Conservation (phyloP, 2,888 invertebrate species). For the Aporophyla nigra region DNA sequence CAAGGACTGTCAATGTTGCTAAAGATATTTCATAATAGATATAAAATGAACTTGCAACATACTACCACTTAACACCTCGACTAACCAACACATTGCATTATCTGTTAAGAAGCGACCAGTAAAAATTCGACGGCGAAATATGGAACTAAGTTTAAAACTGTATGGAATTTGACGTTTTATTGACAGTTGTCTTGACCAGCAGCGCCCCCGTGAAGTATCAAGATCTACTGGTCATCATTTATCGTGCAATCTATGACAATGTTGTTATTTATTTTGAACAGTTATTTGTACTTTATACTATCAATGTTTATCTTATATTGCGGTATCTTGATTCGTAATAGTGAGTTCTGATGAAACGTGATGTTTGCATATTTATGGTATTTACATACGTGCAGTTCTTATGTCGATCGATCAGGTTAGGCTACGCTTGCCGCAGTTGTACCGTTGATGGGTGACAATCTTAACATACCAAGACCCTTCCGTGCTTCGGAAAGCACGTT, state of each 20-base stretch:
- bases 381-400: conserved; percentile 7
- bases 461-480: too few species aligned
- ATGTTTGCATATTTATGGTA: conserved; percentile 35
- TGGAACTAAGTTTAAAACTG: background rate
- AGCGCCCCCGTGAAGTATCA: background rate
- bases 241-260: conserved; percentile 4
- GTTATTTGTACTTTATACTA: conserved; percentile 18
- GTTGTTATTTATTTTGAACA: conserved; percentile 23
- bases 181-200: conserved; percentile 11
- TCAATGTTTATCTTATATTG: conserved; percentile 20
- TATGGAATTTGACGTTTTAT: conserved; percentile 16
- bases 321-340: conserved; percentile 31
- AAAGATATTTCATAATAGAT: conserved; percentile 26
- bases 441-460: too few species aligned
- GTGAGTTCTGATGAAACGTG: conserved; percentile 39
- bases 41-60: conserved; percentile 15
- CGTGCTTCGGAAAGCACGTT: too few species aligned
- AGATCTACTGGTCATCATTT: conserved; percentile 1
- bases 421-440: too few species aligned
- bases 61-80: conserved; percentile 13
- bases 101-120: background rate
- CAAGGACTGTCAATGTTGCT: conserved; percentile 18
- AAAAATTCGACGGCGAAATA: background rate
- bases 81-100: conserved; percentile 20
- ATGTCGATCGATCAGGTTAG: too few species aligned